Evolutionary conservation across 92 coral and sea anemone species (phyloP), one percentile per base, ranked within the genome.

Genomic region (Zoanthus solanderi): DNA sequence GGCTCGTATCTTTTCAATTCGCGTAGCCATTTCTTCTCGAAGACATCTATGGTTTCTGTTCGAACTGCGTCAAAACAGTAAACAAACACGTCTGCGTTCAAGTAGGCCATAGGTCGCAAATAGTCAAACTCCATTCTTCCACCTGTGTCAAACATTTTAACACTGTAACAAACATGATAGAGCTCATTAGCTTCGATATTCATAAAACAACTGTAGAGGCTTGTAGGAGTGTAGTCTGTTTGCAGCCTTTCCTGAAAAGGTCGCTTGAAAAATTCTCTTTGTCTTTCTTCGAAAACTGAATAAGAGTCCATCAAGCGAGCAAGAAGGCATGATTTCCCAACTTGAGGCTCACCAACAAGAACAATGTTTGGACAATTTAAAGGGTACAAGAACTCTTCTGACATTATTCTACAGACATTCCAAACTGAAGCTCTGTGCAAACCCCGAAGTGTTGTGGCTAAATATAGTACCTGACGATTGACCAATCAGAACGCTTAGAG

Each of bases 271-370:
- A 88, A 76, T 0, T 94, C 94, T 68, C 78, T 88, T 0, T 94
- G 93, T 68, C 74, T 88, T 66, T 85, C 69, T n/a, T 89, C 79
- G 28, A 83, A 80, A 7, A 93, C 93, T 29, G 98, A 88, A 71
- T 88, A 85, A 18, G 83, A 75, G 13, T 88, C 92, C 13, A 88
- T 90, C n/a, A 90, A 84, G 79, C 88, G 94, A 17, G 94, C 84
- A 72, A 92, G 85, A 61, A 94, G 56, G 52, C 94, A 90, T 47
- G 98, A 80, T 87, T 94, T 94, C 9, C 98, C 98, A 12, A 94
- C 95, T 54, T 57, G 72, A 2, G 92, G 83, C 65, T 94, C 98
- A 23, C 98, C 98, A 11, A 94, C 91, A 42, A 94, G 87, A 2
- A 94, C 98, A 45, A 94, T 75, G 28, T 94, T 90, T 63, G 93